Evolutionary conservation across 1,140 invertebrate species (phyloP), one percentile per base, ranked within the genome.

Genomic region (Trachymyrmex cornetzi): DNA sequence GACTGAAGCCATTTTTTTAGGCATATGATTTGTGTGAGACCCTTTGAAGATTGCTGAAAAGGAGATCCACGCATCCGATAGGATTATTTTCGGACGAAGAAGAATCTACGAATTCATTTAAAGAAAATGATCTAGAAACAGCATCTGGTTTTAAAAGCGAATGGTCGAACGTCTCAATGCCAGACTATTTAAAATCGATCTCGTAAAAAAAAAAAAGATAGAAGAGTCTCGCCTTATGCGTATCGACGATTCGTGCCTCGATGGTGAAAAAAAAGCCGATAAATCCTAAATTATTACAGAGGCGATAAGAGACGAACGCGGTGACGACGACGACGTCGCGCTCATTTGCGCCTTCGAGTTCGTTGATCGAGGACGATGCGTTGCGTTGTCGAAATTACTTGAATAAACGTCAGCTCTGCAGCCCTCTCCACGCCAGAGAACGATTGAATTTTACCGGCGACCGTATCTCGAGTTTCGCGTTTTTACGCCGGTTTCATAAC

Each of bases 241-340:
- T 84, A 61, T 63, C 69, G 57, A 69, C 53, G 53, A 86, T 80
- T 38, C 63, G 72, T 48, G 79, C n/a, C 24, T 27, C 16, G 19
- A 2, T 16, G 11, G 22, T 57, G 24, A 12, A 44, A 69, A 69
- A 86, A 72, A 86, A 61, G 67, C 84, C 79, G 85, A 87, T 87
- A 87, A 87, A 86, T 69, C n/a, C 53, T 82, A 86, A 86, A 87
- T 84, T 67, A 84, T 84, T 87, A 75, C 79, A 67, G 50, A 22
- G 85, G 48, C 44, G 85, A 87, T 86, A 82, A 84, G 53, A 66
- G 66, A 67, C 77, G 30, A 63, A 57, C 16, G 24, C 27, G 44
- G n/a, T n/a, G 53, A 53, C 30, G 81, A 75, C 30, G 81, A 75
- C n/a, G 63, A 57, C 19, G 24, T 86, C 59, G 63, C 80, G 66